Evolutionary conservation across 1,140 invertebrate species (phyloP), one percentile per base, ranked within the genome.

Genomic region (Drosophila arawakana): DNA sequence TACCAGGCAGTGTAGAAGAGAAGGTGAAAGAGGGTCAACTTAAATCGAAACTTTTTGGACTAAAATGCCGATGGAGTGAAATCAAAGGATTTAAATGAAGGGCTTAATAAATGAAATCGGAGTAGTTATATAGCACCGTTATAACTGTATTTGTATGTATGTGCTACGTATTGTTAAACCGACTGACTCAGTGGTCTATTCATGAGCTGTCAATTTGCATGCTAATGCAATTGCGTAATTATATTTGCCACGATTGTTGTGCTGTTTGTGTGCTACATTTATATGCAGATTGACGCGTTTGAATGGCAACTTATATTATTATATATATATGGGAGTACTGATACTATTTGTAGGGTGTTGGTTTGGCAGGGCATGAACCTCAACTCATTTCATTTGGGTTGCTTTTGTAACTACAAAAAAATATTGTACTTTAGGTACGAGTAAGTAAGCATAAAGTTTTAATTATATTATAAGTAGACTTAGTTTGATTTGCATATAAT

Each of bases 271-370:
- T 30, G 4, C 25, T 5, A 30, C 25, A 76, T 76, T 76, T 72
- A 49, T 60, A 76, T 76, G 72, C 73, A 46, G 39, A 13, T 52
- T 52, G 47, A 15, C 58, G 61, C 72, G 71, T 75, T 70, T 76
- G 72, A 71, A 79, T 80, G 73, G 60, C 77, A 71, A 30, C 11
- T 62, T 41, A 54, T 44, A 55, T 44, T 44, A 54, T 25, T 3
- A 4, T 2, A 25, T 25, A 30, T 4, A 5, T 5, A 5, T 5
- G 6, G 25, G 3, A 30, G 25, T 30, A 10, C 8, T 58, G 6
- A 52, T 52, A 9, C n/a, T 2, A 30, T 4, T 2, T 6, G 11
- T 30, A 30, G 30, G 49, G 13, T 30, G 50, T n/a, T 11, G 1
- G n/a, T 34, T 30, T 8, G 25, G n/a, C 7, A 52, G 21, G 35